Evolutionary conservation across 1,140 invertebrate species (phyloP), one percentile per base, ranked within the genome.

Genomic region (Parapsyche elsis): DNA sequence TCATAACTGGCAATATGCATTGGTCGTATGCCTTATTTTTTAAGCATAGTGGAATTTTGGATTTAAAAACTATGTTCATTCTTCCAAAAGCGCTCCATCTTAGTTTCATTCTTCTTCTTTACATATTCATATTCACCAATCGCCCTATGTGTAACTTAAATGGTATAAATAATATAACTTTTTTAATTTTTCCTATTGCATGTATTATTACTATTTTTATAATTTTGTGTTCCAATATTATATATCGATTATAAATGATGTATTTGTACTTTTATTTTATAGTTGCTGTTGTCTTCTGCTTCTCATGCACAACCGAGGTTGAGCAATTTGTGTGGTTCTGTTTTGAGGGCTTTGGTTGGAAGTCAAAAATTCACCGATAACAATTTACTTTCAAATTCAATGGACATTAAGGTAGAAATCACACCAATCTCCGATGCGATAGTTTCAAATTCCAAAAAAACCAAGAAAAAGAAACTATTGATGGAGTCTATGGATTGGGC

Each of bases 281-380:
- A 90, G 89, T 86, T 90, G 24, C 80, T 90, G 26, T 79, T 89
- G 30, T 85, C 86, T 7, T 85, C 85, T 0, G 84, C 88, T 9
- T 85, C 88, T 0, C 87, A 90, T 76, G 88, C 88, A 85, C 81
- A 88, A 14, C 88, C 89, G 0, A 86, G 87, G 30, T 85, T 90
- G 9, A 86, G 85, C 77, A 83, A 87, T 0, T 81, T 90, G 0
- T 88, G 87, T 81, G 86, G 87, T 5, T 82, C 87, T 12, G 87
- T 89, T 83, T 83, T 90, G 0, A 84, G 87, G 83, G 85, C 87
- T n/a, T 84, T 89, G 49, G 85, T 86, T 0, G 87, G 87, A 2
- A 85, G 85, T 14, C 19, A 53, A 14, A 53, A 23, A 9, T 1
- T 7, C 0, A 59, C 46, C 9, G 82, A 85, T n/a, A 83, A 85